Evolutionary conservation across 2,797 vertebrate species (phyloP).

Genomic region (Cygnus olor): DNA sequence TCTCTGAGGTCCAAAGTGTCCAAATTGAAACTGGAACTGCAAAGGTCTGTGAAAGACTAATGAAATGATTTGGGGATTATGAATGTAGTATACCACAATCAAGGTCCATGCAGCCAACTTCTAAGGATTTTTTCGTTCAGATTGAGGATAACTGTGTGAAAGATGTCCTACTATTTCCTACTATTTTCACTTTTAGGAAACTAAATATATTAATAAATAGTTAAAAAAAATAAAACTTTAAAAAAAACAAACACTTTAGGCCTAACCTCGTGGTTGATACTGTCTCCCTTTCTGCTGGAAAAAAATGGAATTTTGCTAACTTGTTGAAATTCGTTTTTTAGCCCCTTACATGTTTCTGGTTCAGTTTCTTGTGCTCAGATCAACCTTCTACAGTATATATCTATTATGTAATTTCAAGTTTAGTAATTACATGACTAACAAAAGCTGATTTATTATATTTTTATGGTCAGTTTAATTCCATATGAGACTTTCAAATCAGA

Average conservation of each 20-base stretch:
- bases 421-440: neutral
- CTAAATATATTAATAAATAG: neutral
- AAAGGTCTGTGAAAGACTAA: neutral
- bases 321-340: neutral
- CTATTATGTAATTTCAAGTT: neutral
- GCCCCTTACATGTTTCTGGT: neutral
- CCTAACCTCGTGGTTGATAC: neutral
- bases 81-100: neutral
- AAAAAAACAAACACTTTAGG: neutral
- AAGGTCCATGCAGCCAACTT: neutral
- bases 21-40: neutral
- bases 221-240: neutral
- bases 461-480: neutral
- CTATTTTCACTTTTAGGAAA: neutral
- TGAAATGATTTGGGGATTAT: neutral
- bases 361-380: neutral
- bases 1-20: neutral
- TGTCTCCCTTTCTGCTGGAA: neutral
- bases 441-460: neutral
- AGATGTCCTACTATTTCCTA: neutral
- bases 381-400: fast-evolving
- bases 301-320: neutral
- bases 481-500: neutral
- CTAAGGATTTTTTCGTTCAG: neutral
- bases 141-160: neutral